Base-by-base conservation (phyloP, 1,140 invertebrate species). In the Apocrypta bakeri region DNA sequence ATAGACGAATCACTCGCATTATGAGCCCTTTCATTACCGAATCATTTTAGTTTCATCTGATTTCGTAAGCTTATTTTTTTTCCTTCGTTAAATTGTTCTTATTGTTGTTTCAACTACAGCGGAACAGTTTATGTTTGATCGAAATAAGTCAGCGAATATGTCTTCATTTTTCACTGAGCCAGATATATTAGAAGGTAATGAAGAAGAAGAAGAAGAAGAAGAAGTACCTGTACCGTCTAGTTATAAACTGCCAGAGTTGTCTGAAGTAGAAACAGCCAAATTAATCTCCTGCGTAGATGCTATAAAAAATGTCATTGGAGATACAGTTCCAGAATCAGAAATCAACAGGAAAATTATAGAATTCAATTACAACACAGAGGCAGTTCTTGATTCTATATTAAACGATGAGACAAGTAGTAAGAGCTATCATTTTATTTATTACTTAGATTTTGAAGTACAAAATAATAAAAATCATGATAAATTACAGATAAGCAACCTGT, bases 101-200 rank as follows among this genome's bases (percentile, higher is more conserved):
- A n/a, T n/a, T 42, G 8, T 74, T 33, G 56, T 75, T 74, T 24
- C 76, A 75, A 25, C 83, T 88, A 42, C 84, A 92, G 93, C 94
- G 64, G 93, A 95, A 72, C 95, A 97, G 87, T 99, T 97, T 92
- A 94, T 98, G 87, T 99, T 96, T 89, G 97, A 98, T 88, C 93
- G 97, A 56, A 93, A 94, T 87, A 92, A 93, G 81, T 93, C 94
- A 87, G 94, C 95, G 84, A 95, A 94, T 85, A 95, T 97, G 86
- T 94, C 95, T 37, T 94, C 94, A 0, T 97, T 95, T 87, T 91
- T 97, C 78, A 94, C 93, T 12, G 94, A 96, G 76, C 94, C 95
- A 84, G 94, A 96, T 87, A 96, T 97, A 83, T 93, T 94, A 83
- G 96, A 97, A 90, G 95, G 95, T 87, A 63, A 80, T 12, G 95